Base-by-base conservation (phyloP, 1,140 invertebrate genomes). In the Drosophila lacertosa region DNA sequence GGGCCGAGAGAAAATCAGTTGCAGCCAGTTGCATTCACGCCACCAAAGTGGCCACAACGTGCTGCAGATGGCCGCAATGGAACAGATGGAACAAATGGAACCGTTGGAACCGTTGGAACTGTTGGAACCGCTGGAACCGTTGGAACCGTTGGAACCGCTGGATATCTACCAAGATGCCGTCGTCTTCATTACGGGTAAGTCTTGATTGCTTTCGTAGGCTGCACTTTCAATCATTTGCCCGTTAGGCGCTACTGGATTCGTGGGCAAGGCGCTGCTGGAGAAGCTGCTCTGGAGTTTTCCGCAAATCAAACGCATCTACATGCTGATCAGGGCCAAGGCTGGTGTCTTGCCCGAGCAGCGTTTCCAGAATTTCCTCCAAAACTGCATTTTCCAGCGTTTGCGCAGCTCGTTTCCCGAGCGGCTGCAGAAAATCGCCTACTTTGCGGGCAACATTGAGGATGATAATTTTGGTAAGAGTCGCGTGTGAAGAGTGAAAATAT, bases 251-350 rank as follows among this genome's bases (percentile, higher is more conserved):
- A 91, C 89, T 45, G 89, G 89, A 9, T 95, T 95, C 77, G 86
- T 91, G 57, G 94, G 94, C 9, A 96, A 95, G 90, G 94, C 95
- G 2, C 89, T 96, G 48, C 89, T 96, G 51, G 95, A 96, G 83
- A 96, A 96, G 90, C 84, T 96, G 24, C 91, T 96, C 16, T 92
- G 95, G 73, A 93, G 93, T 50, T 96, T 95, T 92, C 93, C 94
- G 2, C 93, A 93, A 16, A 86, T 96, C 9, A 92, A 92, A 16
- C 92, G 89, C 20, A 93, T 96, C 20, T 96, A 95, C 72, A 91
- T 96, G 39, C 92, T 96, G 2, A 93, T 96, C 57, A 92, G 95
- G 53, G 92, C 93, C 10, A 95, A 95, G 80, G 68, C 62, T 24
- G 90, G 90, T 0, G 15, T 73, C 1, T 29, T 47, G 0, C 77